phyloP scores from a whole-genome alignment of 2,113 vertebrate genomes.

The Poeciliopsis retropinna region DNA sequence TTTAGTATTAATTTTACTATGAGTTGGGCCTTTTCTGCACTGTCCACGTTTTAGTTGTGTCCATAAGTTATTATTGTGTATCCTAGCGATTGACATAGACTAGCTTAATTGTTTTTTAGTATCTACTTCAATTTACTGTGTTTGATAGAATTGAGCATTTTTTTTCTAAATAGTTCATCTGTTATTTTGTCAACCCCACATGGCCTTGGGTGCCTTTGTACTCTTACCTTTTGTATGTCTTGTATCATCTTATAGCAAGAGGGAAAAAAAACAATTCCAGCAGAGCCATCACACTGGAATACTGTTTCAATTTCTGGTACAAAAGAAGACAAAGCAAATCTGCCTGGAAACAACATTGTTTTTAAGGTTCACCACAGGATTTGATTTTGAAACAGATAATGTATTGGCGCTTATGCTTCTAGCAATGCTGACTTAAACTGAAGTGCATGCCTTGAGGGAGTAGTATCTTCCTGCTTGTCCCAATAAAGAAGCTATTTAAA shows the following conservation, averaged over 20 bases:
- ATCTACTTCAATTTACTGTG: neutral
- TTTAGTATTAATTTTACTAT: too few relatives aligned
- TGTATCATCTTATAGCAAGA: neutral
- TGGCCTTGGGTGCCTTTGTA: neutral
- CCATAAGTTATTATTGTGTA: neutral
- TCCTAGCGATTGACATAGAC: neutral
- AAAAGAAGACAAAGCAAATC: conserved; percentile 9
- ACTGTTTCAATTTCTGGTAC: neutral
- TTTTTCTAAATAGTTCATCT: neutral
- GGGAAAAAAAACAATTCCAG: neutral
- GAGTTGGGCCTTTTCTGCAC: too few relatives aligned
- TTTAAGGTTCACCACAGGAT: neutral
- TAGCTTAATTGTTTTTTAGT: neutral
- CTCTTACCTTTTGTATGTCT: neutral
- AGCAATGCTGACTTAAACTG: conserved; percentile 28
- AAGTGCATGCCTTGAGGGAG: neutral
- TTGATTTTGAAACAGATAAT: conserved; percentile 19
- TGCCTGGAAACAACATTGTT: neutral
- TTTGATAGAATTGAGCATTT: neutral
- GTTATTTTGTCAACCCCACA: neutral
- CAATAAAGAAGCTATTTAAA: neutral
- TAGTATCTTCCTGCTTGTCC: neutral
- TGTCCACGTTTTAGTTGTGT: neutral
- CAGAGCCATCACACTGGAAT: neutral
- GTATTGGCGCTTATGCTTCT: conserved; percentile 12